These are phyloP conservation scores for Oncorhynchus clarkii DNA, from an alignment of 2,113 vertebrate species.

Conservation along the genomic window DNA sequence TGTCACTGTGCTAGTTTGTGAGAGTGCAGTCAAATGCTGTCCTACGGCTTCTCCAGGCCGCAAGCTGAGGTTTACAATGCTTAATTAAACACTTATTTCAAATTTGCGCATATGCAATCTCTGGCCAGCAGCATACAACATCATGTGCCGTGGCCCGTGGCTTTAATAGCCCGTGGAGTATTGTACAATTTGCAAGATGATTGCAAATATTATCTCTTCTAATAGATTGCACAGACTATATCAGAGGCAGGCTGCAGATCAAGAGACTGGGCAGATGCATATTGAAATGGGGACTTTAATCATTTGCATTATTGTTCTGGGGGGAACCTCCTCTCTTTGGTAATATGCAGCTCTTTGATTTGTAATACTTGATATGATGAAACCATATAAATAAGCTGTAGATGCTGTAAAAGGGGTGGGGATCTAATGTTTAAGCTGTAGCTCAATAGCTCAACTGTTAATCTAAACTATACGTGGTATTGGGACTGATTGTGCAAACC, in stretches of 20 bases:
- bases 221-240: constrained; percentile 30
- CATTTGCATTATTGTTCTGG: background rate
- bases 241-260: constrained; percentile 36
- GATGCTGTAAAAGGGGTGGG: background rate
- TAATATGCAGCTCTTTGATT: background rate
- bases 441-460: background rate
- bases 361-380: too few species aligned
- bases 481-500: background rate
- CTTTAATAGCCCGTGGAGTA: constrained; percentile 45
- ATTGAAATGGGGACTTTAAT: background rate
- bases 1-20: constrained; percentile 71
- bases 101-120: constrained; percentile 57
- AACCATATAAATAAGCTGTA: background rate
- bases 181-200: constrained; percentile 54
- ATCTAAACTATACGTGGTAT: too few species aligned
- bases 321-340: background rate
- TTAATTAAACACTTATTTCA: constrained; percentile 72
- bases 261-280: constrained; percentile 10
- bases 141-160: constrained; percentile 21
- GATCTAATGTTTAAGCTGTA: background rate
- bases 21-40: constrained; percentile 44
- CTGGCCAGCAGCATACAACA: constrained; percentile 42
- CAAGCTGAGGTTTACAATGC: constrained; percentile 69
- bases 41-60: constrained; percentile 51
- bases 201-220: constrained; percentile 47